A percentile compares a stretch with the other conserved stretches of the same genome.
Evolutionary conservation across 2,888 invertebrate genomes (phyloP).

Genomic region (Drosophila parthenogenetica): DNA sequence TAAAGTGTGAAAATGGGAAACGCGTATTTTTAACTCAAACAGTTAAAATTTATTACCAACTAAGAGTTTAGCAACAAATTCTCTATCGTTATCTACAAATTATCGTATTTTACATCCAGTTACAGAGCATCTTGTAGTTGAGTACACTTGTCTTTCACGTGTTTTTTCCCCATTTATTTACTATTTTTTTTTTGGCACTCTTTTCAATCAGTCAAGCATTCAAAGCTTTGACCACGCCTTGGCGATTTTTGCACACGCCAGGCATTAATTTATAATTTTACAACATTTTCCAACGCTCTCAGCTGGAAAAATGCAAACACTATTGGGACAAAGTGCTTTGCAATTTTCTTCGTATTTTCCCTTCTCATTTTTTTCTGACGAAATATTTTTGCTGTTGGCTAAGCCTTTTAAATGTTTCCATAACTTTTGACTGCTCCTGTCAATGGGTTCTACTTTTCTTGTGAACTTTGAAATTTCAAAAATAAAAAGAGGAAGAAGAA

Average conservation of each 20-base stretch:
- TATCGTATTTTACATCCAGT: neutral
- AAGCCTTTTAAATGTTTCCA: slow-evolving; percentile 72
- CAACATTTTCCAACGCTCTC: slow-evolving; percentile 66
- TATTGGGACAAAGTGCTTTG: slow-evolving; percentile 18
- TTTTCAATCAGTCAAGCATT: slow-evolving; percentile 59
- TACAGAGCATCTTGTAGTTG: neutral
- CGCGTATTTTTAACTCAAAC: too few relatives aligned
- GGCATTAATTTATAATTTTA: slow-evolving; percentile 67
- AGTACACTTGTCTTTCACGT: neutral
- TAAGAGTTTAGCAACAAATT: too few relatives aligned
- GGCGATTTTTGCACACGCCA: slow-evolving; percentile 52
- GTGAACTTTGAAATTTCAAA: slow-evolving; percentile 25
- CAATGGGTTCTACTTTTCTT: slow-evolving; percentile 49
- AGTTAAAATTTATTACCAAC: too few relatives aligned
- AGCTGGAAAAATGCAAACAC: slow-evolving; percentile 60
- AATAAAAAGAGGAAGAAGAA: slow-evolving; percentile 11
- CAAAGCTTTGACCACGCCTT: slow-evolving; percentile 37
- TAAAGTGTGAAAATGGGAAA: too few relatives aligned
- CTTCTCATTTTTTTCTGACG: neutral
- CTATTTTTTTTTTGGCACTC: slow-evolving; percentile 52
- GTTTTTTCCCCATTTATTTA: neutral
- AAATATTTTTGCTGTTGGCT: slow-evolving; percentile 21
- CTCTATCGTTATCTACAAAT: too few relatives aligned
- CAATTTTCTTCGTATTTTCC: slow-evolving; percentile 32
- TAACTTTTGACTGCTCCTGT: slow-evolving; percentile 66